Conservation (phyloP, 1,140 invertebrate genomes). For the Ylistrum balloti region DNA sequence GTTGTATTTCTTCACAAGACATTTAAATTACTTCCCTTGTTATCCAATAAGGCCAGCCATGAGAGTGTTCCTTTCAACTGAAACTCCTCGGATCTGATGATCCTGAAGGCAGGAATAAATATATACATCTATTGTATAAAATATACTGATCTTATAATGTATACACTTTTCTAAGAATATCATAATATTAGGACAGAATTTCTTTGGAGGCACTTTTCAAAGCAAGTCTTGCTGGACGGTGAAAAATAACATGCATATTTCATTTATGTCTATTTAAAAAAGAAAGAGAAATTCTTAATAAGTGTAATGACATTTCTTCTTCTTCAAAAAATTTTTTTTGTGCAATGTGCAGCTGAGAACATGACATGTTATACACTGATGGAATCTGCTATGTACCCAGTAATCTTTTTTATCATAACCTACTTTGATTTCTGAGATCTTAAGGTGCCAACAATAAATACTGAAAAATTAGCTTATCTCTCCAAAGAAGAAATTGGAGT, state of each 20-base stretch:
- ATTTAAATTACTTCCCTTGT: background rate
- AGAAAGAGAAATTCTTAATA: background rate
- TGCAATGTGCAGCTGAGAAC: too few species aligned
- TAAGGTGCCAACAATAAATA: too few species aligned
- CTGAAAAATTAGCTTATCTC: too few species aligned
- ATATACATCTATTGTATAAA: background rate
- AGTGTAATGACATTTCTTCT: too few species aligned
- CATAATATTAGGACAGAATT: background rate
- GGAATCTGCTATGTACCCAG: too few species aligned
- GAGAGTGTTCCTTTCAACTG: too few species aligned
- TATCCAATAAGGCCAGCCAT: background rate
- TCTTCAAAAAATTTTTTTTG: too few species aligned
- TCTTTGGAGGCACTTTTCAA: constrained; percentile 4
- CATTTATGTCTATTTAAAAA: background rate
- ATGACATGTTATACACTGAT: too few species aligned
- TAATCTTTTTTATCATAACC: too few species aligned
- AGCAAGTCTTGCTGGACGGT: constrained; percentile 6
- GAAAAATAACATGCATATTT: background rate
- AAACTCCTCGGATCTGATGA: background rate
- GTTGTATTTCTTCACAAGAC: background rate
- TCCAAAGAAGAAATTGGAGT: too few species aligned
- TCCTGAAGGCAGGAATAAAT: background rate
- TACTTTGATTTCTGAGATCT: too few species aligned
- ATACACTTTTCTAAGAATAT: too few species aligned
- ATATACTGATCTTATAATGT: background rate